Conservation (phyloP, 2,113 vertebrate genomes). For the Butorides virescens region DNA sequence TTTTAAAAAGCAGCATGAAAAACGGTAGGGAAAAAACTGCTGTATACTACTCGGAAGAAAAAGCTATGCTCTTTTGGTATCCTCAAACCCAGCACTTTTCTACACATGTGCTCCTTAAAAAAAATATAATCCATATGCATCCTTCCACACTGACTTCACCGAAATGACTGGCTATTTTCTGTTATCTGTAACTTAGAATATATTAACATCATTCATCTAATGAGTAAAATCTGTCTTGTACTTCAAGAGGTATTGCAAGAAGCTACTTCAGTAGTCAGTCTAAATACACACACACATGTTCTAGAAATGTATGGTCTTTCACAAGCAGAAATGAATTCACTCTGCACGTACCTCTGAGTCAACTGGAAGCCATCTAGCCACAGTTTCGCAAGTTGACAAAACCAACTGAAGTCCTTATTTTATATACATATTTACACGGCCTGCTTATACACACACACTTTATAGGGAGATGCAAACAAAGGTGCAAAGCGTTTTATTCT, state of each 20-base stretch:
- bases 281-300: not conserved
- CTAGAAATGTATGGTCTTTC: not conserved
- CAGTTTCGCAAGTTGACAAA: not conserved
- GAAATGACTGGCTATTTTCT: not conserved
- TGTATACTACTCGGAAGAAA: not conserved
- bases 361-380: not conserved
- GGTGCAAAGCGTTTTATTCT: not conserved
- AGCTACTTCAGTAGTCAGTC: not conserved
- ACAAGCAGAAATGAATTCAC: not conserved
- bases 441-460: not conserved
- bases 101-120: not conserved
- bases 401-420: not conserved
- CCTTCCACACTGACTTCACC: not conserved
- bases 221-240: not conserved
- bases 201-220: not conserved
- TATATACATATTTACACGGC: not conserved
- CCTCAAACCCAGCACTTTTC: not conserved
- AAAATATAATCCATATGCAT: not conserved
- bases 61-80: accelerated
- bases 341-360: not conserved
- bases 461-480: not conserved
- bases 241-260: not conserved
- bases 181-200: not conserved
- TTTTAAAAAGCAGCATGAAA: not conserved
- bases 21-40: not conserved